Conservation (phyloP, 2,888 invertebrate genomes). For the Hypsopygia costalis region DNA sequence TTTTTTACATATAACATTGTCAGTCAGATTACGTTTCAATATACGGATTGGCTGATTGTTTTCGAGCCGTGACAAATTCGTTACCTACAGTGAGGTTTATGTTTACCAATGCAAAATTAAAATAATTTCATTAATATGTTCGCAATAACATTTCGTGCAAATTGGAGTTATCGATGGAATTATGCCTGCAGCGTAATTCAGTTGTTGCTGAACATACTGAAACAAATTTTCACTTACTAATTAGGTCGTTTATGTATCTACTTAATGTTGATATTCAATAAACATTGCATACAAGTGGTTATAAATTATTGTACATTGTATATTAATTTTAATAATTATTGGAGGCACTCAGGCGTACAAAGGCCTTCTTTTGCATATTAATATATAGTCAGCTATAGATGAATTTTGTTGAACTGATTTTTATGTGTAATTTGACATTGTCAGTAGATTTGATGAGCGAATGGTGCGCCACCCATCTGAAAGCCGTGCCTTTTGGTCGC, state of each 20-base stretch:
- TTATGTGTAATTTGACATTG: no score
- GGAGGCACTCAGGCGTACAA: no score
- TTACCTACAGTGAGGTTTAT: slow-evolving; percentile 27
- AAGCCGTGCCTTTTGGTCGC: no score
- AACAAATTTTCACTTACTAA: slow-evolving; percentile 37
- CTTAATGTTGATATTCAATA: no score
- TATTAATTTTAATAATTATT: no score
- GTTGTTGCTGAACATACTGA: slow-evolving; percentile 40
- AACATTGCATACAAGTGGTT: no score
- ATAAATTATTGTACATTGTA: no score
- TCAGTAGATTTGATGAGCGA: no score
- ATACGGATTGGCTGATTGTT: slow-evolving; percentile 23
- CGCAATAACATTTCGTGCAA: slow-evolving; percentile 46
- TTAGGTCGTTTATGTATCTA: slow-evolving; percentile 25
- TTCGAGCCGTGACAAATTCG: slow-evolving; percentile 32
- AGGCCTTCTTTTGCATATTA: no score
- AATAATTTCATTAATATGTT: slow-evolving; percentile 57
- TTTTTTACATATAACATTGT: background rate
- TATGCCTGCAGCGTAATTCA: slow-evolving; percentile 37
- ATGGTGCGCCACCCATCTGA: no score
- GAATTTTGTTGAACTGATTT: no score
- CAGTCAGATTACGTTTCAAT: slow-evolving; percentile 6
- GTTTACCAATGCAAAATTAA: slow-evolving; percentile 38
- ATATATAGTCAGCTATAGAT: no score
- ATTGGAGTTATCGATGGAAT: slow-evolving; percentile 49